A percentile compares a stretch with the other conserved stretches of the same genome.
These are phyloP conservation scores for Elanus axillaris DNA, from an alignment of 2,113 vertebrate genomes.

Conservation along the genomic window DNA sequence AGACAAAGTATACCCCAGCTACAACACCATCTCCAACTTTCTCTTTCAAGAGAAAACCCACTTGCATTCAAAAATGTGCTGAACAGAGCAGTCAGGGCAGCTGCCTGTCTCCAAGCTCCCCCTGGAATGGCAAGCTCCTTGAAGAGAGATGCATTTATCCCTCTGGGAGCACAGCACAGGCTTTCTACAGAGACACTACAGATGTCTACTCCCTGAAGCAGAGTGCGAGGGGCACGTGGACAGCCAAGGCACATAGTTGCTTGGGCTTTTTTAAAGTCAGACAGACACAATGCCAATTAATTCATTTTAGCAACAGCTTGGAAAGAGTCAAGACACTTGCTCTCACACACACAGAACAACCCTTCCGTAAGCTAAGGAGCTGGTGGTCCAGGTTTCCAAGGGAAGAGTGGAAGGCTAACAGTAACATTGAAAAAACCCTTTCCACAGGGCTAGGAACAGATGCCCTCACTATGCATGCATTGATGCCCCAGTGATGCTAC, in stretches of 20 bases:
- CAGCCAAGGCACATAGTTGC: neutral
- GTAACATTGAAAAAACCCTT: neutral
- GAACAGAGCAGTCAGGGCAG: neutral
- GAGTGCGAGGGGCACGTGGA: fast-evolving
- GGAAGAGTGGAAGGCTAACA: neutral
- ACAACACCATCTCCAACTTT: fast-evolving
- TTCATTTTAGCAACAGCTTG: neutral
- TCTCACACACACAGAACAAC: neutral
- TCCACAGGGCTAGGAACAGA: neutral
- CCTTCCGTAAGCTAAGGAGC: neutral
- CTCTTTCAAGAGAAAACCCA: neutral
- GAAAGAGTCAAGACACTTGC: neutral
- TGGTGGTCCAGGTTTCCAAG: neutral
- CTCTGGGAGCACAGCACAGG: neutral
- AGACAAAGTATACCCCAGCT: neutral
- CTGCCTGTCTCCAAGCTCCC: neutral
- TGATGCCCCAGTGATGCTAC: fast-evolving
- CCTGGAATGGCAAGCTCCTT: fast-evolving
- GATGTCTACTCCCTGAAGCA: too few species aligned
- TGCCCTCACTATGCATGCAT: neutral
- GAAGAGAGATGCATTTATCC: neutral
- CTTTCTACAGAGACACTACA: neutral
- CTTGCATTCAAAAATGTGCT: neutral
- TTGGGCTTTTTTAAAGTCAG: neutral
- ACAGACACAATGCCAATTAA: neutral